Base-by-base conservation (phyloP, 2,113 vertebrate genomes). In the Trogon melanurus region DNA sequence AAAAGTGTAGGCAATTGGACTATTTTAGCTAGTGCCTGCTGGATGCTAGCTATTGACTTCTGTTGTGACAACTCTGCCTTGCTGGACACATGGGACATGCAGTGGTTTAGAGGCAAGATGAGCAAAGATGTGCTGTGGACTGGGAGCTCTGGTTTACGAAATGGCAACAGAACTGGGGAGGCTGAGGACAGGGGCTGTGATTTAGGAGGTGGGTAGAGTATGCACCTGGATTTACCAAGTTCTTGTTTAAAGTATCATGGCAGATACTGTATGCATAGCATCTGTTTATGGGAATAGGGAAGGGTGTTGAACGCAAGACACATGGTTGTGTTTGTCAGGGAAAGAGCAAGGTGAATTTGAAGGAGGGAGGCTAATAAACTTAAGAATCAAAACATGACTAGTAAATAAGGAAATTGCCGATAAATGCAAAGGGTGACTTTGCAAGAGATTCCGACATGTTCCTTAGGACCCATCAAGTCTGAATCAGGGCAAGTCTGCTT, bases 221-320 rank as follows among this genome's bases (percentile, higher is more conserved):
- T 9, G 53, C 16, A 11, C 14, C 36, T 18, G 56, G 64, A 16
- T 11, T 58, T 4, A 16, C 3, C 17, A 58, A 50, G 36, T 13
- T 69, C 54, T 34, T 27, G 58, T 58, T 45, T 27, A 26, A n/a
- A 53, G 13, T 0, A 0, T 36, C 0, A 0, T 9, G 17, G 25
- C n/a, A 50, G 47, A 54, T 41, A 13, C 41, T 41, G 10, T 41
- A n/a, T 41, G 23, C 0, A 0, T 0, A 12, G 25, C 20, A 9
- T 26, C 62, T 72, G 30, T 7, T 34, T 9, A 2, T n/a, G 47
- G 71, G 54, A 76, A 4, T 20, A 7, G 1, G 74, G 71, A 25
- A 64, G 34, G 12, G n/a, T 48, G 32, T 18, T 48, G 48, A 60
- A 22, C 0, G 1, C 44, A 29, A 11, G 36, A 4, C 36, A 51